Base-by-base conservation (phyloP, 2,113 vertebrate genomes). In the Mirounga angustirostris region DNA sequence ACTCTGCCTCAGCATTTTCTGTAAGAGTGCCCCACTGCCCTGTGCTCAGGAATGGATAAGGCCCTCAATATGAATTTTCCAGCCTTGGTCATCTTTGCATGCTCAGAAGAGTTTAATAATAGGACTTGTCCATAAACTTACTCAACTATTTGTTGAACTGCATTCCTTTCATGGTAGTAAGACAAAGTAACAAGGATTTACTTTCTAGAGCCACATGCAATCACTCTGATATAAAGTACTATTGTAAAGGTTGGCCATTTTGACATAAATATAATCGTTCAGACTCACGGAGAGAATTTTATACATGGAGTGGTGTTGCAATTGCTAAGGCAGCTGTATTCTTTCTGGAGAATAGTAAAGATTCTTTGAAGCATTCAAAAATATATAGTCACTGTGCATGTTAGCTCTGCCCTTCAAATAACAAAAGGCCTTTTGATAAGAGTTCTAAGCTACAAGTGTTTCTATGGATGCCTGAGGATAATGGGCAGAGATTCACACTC, bases 361-460 rank as follows among this genome's bases (percentile, higher is more conserved):
- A 95, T 82, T 90, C 97, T 97, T 92, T 95, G 80, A 98, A 82
- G 69, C 76, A 67, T 85, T 97, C 87, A 91, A 74, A 96, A 96
- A 54, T 52, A 18, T 73, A 61, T 10, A 95, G 93, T 97, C 81
- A 63, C 93, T 91, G 79, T 89, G 58, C 61, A 74, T 59, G 50
- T 90, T 93, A 92, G 92, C 18, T 5, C 36, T 90, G 82, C 61
- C 89, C 69, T 95, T 87, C 26, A 95, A 97, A 94, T 88, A 83
- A 97, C 97, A 98, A 96, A 92, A 93, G 93, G 43, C 54, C 84
- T 89, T 97, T 97, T 89, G 95, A 89, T 94, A 82, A 92, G 58
- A 50, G 33, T 69, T 79, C 94, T 96, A 58, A 61, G 33, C 56
- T 79, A 54, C 92, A 96, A 96, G 87, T 88, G 63, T 94, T 97